Evolutionary conservation across 2,113 vertebrate genomes (phyloP).

Genomic region (Xenotilapia caudafasciata): DNA sequence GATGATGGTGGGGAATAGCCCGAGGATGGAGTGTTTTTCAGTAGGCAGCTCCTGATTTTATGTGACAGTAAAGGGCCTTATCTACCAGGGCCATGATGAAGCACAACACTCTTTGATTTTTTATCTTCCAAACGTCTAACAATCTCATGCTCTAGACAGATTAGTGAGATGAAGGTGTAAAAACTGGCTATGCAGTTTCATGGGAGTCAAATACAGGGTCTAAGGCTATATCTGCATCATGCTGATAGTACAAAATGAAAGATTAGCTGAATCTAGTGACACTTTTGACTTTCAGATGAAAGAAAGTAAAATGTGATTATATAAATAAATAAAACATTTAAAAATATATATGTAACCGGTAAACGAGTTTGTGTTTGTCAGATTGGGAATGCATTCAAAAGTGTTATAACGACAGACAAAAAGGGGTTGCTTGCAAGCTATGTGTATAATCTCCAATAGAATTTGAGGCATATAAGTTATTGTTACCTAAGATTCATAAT

Average conservation of each 20-base stretch:
- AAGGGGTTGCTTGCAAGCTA: neutral
- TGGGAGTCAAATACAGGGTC: slow-evolving; percentile 21
- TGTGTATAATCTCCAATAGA: neutral
- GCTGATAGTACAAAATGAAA: slow-evolving; percentile 42
- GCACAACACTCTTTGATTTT: slow-evolving; percentile 58
- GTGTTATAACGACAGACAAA: neutral
- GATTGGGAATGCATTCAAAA: neutral
- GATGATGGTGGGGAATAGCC: slow-evolving; percentile 42
- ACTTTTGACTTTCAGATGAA: slow-evolving; percentile 36
- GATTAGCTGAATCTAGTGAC: slow-evolving; percentile 2
- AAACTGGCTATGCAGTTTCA: slow-evolving; percentile 4
- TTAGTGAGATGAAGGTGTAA: slow-evolving; percentile 59
- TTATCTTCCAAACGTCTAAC: slow-evolving; percentile 50
- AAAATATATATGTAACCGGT: neutral
- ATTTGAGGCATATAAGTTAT: neutral
- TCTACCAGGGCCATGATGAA: slow-evolving; percentile 57
- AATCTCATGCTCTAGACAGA: slow-evolving; percentile 48
- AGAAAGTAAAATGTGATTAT: neutral
- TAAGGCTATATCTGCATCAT: slow-evolving; percentile 43
- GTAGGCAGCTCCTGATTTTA: slow-evolving; percentile 50
- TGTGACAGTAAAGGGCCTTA: slow-evolving; percentile 64
- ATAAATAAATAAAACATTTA: neutral
- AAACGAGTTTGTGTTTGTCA: neutral
- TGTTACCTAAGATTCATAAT: neutral
- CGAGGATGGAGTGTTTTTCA: slow-evolving; percentile 49